Base-by-base conservation (phyloP, 2,888 invertebrate genomes). In the Drosophila pseudotalamancana region DNA sequence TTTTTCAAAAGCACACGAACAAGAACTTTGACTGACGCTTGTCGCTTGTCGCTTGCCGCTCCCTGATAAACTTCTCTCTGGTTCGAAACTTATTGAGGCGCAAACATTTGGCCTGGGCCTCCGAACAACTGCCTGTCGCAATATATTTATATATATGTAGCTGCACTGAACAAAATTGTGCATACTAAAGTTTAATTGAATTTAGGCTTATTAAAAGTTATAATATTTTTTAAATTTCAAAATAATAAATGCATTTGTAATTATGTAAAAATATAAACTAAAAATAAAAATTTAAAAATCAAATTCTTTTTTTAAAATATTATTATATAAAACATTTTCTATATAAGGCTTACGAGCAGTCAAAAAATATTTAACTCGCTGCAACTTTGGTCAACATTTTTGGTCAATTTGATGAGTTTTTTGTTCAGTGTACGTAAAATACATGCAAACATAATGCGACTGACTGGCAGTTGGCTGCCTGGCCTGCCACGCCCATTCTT, bases 11-110 rank as follows among this genome's bases (percentile, higher is more conserved):
- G 72, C 55, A 45, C 37, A 69, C 60, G 31, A 64, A 62, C 56
- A 67, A 55, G 76, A 84, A 81, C 77, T 81, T 85, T 84, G 85
- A 84, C 75, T 83, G 85, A 84, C 81, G 85, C 71, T 77, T 79
- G 72, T 78, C 81, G 85, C 71, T 77, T 79, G 72, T 78, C 85
- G 54, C 18, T 66, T 62, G 67, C 50, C 46, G 40, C 34, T 56
- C 56, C 43, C 49, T 81, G 82, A 85, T 84, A 84, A 85, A 80
- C 80, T 82, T 83, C 55, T 43, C 50, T 48, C 50, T 55, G 70
- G 66, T 78, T 83, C 76, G 74, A 76, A 83, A 83, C 76, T 83
- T 84, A 84, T 82, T 78, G 78, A 82, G 80, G 78, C 83, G 74
- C 84, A 83, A 83, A 82, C 84, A 78, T 66, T 75, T 77, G 39